Evolutionary conservation across 2,113 vertebrate species (phyloP).

Genomic region (Pluvialis apricaria): DNA sequence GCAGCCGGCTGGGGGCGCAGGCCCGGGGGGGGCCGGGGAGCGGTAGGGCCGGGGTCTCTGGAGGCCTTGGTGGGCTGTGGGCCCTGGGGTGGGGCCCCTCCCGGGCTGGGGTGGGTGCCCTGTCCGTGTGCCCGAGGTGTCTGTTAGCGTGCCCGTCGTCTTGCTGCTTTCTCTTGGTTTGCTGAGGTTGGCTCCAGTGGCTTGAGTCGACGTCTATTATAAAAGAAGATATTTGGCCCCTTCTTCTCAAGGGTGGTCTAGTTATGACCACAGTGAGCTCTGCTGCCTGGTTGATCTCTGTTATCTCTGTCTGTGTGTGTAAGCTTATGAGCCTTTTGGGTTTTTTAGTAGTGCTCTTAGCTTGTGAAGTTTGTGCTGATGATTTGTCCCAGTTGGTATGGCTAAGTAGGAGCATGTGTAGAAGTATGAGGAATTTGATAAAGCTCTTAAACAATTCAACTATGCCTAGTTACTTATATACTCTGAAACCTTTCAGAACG

Average conservation of each 20-base stretch:
- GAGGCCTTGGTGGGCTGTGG: neutral
- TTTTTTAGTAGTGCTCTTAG: neutral
- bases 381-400: neutral
- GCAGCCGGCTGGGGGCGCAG: too few relatives aligned
- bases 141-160: too few relatives aligned
- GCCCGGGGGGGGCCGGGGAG: too few relatives aligned
- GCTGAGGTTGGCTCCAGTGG: neutral
- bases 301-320: fast-evolving
- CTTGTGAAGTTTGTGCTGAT: neutral
- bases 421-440: neutral
- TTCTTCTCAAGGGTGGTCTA: fast-evolving
- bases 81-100: too few relatives aligned
- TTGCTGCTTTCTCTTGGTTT: too few relatives aligned
- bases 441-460: neutral
- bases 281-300: neutral
- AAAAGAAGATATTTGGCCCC: neutral
- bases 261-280: neutral
- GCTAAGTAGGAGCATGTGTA: neutral
- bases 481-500: neutral
- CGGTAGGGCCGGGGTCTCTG: fast-evolving
- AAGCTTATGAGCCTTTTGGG: fast-evolving
- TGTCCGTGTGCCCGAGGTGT: neutral
- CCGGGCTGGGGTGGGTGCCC: neutral
- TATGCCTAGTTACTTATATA: neutral
- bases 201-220: fast-evolving